phyloP scores from a whole-genome alignment of 2,797 vertebrate genomes.

The Ctenopoma multispine region DNA sequence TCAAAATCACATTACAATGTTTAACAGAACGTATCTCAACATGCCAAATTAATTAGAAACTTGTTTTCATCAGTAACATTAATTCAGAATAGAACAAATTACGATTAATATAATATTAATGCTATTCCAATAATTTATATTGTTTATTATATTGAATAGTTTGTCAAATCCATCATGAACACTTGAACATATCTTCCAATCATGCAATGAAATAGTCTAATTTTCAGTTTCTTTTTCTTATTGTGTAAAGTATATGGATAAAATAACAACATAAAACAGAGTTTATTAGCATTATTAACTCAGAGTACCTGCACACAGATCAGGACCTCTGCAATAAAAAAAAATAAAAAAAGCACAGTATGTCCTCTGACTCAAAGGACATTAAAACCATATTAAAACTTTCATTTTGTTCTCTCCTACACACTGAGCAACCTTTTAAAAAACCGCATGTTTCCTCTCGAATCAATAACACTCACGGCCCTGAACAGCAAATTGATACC shows the following conservation, averaged over 20 bases:
- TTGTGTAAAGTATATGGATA: too few species aligned
- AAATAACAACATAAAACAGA: too few species aligned
- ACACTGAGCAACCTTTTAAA: constrained; percentile 7
- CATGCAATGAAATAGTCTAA: too few species aligned
- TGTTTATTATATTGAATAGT: too few species aligned
- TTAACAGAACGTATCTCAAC: background rate
- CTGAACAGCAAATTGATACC: constrained; percentile 24
- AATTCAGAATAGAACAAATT: background rate
- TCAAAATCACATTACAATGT: background rate
- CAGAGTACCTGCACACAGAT: too few species aligned
- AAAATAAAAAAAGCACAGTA: background rate
- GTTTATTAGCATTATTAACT: too few species aligned
- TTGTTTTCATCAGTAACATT: background rate
- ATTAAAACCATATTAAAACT: background rate
- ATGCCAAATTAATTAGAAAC: background rate
- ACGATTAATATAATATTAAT: background rate
- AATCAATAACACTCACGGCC: constrained; percentile 19
- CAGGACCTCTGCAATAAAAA: too few species aligned
- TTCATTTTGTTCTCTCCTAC: background rate
- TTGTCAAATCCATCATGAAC: too few species aligned
- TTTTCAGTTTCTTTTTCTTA: too few species aligned
- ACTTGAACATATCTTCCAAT: background rate
- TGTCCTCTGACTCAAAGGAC: background rate
- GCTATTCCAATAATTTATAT: background rate
- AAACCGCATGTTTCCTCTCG: background rate